These are phyloP conservation scores for Idaea dimidiata DNA, from an alignment of 2,888 invertebrate species.

Conservation along the genomic window DNA sequence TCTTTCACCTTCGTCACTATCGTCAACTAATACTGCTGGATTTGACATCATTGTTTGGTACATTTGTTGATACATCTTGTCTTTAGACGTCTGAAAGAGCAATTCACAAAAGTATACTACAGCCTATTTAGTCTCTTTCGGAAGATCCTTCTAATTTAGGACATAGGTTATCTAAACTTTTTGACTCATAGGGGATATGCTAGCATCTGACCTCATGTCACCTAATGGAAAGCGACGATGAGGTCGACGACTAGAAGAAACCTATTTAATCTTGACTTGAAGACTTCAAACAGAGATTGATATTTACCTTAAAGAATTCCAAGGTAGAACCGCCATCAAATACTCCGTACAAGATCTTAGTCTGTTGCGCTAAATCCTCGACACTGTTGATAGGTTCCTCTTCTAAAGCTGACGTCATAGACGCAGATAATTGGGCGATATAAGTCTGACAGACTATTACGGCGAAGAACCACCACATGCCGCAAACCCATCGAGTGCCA, in stretches of 20 bases:
- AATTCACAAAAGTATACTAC: conserved; percentile 1
- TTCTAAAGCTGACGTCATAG: conserved; percentile 92
- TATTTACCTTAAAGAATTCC: conserved; percentile 87
- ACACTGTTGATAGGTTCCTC: conserved; percentile 92
- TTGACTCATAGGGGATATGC: no score
- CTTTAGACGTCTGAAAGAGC: conserved; percentile 83
- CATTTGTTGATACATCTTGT: conserved; percentile 92
- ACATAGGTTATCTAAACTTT: no score
- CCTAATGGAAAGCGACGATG: no score
- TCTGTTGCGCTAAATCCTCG: conserved; percentile 95
- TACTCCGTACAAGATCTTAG: conserved; percentile 95
- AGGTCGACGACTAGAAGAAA: no score
- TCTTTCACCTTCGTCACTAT: conserved; percentile 91
- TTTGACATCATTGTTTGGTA: conserved; percentile 93
- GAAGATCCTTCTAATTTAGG: not conserved
- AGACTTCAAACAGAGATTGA: no score
- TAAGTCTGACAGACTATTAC: conserved; percentile 96
- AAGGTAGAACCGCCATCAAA: conserved; percentile 91
- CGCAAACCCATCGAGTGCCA: conserved; percentile 93
- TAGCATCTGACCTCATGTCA: no score
- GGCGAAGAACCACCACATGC: conserved; percentile 97
- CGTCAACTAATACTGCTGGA: conserved; percentile 87
- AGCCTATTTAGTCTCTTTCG: not conserved
- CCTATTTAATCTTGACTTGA: no score
- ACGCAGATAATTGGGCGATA: conserved; percentile 96